A percentile compares a stretch with the other conserved stretches of the same genome.
These are phyloP conservation scores for Phengaris arion DNA, from an alignment of 2,888 invertebrate species.

Conservation along the genomic window DNA sequence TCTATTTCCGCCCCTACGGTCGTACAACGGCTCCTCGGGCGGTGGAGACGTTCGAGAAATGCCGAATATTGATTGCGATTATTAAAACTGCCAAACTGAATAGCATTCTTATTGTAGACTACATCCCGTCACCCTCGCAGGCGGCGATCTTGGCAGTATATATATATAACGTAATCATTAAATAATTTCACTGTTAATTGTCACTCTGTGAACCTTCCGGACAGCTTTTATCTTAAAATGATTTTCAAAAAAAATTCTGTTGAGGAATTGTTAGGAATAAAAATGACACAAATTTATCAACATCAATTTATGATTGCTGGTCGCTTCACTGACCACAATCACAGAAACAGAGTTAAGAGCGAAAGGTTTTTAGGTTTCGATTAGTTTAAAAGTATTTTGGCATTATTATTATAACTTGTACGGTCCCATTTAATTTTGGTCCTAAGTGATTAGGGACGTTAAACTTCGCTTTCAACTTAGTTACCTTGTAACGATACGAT, in stretches of 20 bases:
- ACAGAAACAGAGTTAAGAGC: not conserved
- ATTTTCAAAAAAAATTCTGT: not conserved
- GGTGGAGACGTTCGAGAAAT: not conserved
- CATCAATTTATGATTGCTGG: conserved; percentile 1
- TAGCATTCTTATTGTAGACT: not conserved
- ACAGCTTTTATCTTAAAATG: conserved; percentile 18
- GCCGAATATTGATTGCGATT: conserved; percentile 17
- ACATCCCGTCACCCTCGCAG: not conserved
- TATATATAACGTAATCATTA: conserved; percentile 8
- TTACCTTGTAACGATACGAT: not conserved
- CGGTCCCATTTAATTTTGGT: not conserved
- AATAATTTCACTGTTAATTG: conserved; percentile 13
- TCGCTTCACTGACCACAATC: conserved; percentile 1
- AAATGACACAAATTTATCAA: conserved; percentile 1
- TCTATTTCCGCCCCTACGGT: not conserved
- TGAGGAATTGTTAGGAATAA: not conserved
- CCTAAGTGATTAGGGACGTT: conserved; percentile 9
- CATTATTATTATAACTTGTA: not conserved
- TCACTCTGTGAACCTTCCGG: not conserved
- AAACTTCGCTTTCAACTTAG: not conserved
- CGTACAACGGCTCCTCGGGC: conserved; percentile 6
- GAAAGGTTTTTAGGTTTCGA: not conserved
- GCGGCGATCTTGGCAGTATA: not conserved
- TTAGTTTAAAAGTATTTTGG: not conserved
- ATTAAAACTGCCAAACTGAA: conserved; percentile 23